Base-by-base conservation (phyloP, 2,113 vertebrate genomes). In the Pedetes capensis region DNA sequence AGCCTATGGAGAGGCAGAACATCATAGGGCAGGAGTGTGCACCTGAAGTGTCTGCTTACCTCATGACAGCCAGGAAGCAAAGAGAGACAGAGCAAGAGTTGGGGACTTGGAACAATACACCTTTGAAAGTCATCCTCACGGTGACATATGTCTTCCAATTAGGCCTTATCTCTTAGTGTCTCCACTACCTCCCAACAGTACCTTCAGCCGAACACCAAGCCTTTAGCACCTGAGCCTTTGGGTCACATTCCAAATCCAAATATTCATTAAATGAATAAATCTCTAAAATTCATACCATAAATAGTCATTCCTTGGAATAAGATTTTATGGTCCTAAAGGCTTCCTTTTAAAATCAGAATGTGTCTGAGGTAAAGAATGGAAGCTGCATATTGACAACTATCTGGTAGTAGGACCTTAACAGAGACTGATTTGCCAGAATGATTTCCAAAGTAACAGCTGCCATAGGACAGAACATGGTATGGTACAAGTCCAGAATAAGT, bases 361-460 rank as follows among this genome's bases (percentile, higher is more conserved):
- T 82, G 42, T 64, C 59, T 90, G 20, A 91, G 32, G 55, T 57
- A 29, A 51, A 88, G 34, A n/a, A 59, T 2, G 47, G 47, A 85
- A 85, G 27, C 47, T 42, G 53, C 44, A 79, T 47, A 91, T 93
- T 78, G 89, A 47, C 53, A 86, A 92, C 89, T 93, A 87, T 74
- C 71, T 61, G 16, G 23, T 82, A 87, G 76, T 89, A 86, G 66
- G 61, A 80, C 29, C 9, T 87, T 37, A 88, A 72, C 39, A 91
- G 44, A 90, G 64, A 94, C 85, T 72, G 39, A 93, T 85, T 92
- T 91, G 29, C 78, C 39, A 88, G 71, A 81, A n/a, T 85, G 89
- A 88, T 76, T 96, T 88, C n/a, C 63, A 93, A 55, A 23, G 29
- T 80, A 89, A 89, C 81, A 96, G 81, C 64, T 84, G 34, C 81